A percentile compares a stretch with the other conserved stretches of the same genome.
These are phyloP conservation scores for Eubucco bourcierii DNA, from an alignment of 2,113 vertebrate genomes.

Conservation along the genomic window DNA sequence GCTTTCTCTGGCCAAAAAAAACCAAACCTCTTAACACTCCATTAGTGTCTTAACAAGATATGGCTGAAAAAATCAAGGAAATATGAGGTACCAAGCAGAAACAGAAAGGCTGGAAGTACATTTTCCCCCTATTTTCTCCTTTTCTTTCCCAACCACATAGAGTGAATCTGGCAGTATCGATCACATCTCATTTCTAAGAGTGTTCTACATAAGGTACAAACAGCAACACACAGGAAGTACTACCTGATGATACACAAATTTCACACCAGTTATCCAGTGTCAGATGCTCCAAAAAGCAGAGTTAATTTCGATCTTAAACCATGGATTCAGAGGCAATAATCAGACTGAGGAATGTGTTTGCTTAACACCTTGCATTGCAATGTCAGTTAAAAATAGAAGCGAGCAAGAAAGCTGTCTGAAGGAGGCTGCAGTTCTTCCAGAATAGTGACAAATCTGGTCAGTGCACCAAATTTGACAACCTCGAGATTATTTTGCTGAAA, in stretches of 20 bases:
- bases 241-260: neutral
- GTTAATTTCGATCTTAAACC: conserved; percentile 1
- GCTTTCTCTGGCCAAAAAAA: neutral
- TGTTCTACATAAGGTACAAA: neutral
- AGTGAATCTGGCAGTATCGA: neutral
- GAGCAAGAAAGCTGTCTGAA: neutral
- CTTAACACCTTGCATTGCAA: neutral
- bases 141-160: neutral
- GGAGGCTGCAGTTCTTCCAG: neutral
- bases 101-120: neutral
- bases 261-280: neutral
- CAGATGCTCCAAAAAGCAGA: neutral
- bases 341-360: neutral
- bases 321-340: conserved; percentile 2
- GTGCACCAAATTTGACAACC: neutral
- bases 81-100: neutral
- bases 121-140: neutral
- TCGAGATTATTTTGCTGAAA: neutral
- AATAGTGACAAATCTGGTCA: neutral
- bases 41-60: neutral
- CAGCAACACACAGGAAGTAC: neutral
- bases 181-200: neutral
- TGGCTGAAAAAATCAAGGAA: neutral
- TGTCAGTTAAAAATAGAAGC: conserved; percentile 14
- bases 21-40: neutral